Evolutionary conservation across 2,888 invertebrate species (phyloP).

Genomic region (Hoplodrina blanda): DNA sequence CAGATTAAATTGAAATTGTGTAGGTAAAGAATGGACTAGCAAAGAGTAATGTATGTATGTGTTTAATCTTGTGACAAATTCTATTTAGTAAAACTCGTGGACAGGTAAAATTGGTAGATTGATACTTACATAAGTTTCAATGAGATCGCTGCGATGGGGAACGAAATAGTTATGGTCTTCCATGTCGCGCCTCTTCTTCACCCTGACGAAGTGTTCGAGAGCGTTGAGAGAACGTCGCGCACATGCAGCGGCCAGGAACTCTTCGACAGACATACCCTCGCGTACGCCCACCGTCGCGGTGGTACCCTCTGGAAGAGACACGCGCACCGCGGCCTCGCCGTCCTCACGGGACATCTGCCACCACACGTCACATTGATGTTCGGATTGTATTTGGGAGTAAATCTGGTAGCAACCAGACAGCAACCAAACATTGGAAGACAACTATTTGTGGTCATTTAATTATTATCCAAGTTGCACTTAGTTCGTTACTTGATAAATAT

Average conservation of each 20-base stretch:
- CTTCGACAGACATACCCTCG: constrained; percentile 98
- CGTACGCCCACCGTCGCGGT: constrained; percentile 96
- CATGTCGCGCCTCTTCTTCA: constrained; percentile 98
- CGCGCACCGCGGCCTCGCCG: constrained; percentile 96
- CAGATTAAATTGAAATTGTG: constrained; percentile 9
- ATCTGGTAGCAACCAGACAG: too few relatives aligned
- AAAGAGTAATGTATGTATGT: not conserved
- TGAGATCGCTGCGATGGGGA: constrained; percentile 97
- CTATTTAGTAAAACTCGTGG: too few relatives aligned
- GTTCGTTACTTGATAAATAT: not conserved
- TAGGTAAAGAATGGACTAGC: not conserved
- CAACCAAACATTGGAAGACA: not conserved
- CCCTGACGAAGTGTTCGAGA: constrained; percentile 98
- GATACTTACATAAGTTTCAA: constrained; percentile 97
- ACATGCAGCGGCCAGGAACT: constrained; percentile 98
- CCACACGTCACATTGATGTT: constrained; percentile 4
- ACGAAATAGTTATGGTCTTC: constrained; percentile 99
- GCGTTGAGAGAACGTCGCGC: constrained; percentile 97
- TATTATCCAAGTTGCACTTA: not conserved
- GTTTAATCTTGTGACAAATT: constrained; percentile 1
- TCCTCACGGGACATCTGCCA: constrained; percentile 96
- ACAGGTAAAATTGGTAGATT: too few relatives aligned
- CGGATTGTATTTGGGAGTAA: not conserved
- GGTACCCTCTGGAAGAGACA: constrained; percentile 96
- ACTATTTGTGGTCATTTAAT: not conserved